phyloP scores from a whole-genome alignment of 2,113 vertebrate genomes.

The Corvus moneduloides region DNA sequence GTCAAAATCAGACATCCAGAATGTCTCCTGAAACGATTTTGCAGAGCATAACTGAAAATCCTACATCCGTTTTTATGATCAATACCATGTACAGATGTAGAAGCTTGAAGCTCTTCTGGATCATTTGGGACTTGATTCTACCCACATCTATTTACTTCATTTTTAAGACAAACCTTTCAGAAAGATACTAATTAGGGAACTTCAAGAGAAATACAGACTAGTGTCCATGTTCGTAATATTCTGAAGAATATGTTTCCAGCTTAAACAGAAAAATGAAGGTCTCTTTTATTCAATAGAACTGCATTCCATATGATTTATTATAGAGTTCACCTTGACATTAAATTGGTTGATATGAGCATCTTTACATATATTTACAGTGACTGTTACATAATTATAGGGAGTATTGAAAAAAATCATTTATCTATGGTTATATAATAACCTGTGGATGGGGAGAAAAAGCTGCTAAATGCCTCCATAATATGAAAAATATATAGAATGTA shows the following conservation, averaged over 20 bases:
- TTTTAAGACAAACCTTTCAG: neutral
- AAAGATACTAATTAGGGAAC: neutral
- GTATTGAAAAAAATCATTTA: neutral
- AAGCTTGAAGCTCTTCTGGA: neutral
- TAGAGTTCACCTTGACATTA: neutral
- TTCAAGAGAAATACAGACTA: neutral
- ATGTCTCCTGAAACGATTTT: neutral
- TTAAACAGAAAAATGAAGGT: neutral
- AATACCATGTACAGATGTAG: neutral
- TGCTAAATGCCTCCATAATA: neutral
- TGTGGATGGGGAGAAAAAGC: neutral
- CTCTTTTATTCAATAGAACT: neutral
- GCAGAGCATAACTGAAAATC: conserved; percentile 20
- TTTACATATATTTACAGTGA: neutral
- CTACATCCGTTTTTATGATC: conserved; percentile 21
- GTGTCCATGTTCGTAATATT: neutral
- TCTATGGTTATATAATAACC: neutral
- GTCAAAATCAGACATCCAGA: neutral
- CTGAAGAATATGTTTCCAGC: neutral
- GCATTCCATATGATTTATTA: neutral
- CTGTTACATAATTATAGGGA: neutral
- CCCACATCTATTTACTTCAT: neutral
- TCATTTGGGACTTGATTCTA: neutral
- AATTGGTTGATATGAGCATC: neutral
- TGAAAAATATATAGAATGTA: neutral